A percentile compares a stretch with the other conserved stretches of the same genome.
phyloP scores from a whole-genome alignment of 2,888 invertebrate species.

The Leuctra nigra region DNA sequence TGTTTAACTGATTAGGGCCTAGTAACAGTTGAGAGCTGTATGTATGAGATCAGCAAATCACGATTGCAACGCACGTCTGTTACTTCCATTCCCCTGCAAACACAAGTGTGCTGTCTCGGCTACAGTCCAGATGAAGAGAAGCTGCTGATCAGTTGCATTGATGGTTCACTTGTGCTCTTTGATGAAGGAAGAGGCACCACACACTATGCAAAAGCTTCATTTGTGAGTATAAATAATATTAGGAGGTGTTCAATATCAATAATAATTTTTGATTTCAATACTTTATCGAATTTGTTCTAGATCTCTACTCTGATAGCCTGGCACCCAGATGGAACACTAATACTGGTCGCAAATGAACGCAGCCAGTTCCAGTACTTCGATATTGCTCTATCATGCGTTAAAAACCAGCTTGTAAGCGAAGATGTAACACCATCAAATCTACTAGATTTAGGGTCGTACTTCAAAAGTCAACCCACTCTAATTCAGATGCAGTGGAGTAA shows the following conservation, averaged over 20 bases:
- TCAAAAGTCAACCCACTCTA: conserved; percentile 50
- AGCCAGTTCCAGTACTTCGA: conserved; percentile 73
- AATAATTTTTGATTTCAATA: too few species aligned
- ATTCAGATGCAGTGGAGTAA: conserved; percentile 52
- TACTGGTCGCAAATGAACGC: conserved; percentile 60
- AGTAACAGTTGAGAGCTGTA: conserved; percentile 63
- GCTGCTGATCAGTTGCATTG: conserved; percentile 74
- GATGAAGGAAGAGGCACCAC: conserved; percentile 70
- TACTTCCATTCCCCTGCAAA: conserved; percentile 62
- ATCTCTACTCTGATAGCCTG: conserved; percentile 61
- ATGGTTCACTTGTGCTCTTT: conserved; percentile 73
- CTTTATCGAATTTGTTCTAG: conserved; percentile 36
- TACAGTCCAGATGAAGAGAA: conserved; percentile 67
- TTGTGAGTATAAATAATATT: conserved; percentile 64
- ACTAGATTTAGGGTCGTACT: conserved; percentile 58
- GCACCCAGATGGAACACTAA: conserved; percentile 63
- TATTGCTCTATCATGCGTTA: conserved; percentile 58
- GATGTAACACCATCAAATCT: conserved; percentile 54
- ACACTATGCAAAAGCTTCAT: conserved; percentile 66
- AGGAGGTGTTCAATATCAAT: too few species aligned
- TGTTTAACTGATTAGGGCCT: conserved; percentile 49
- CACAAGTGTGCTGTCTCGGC: conserved; percentile 58
- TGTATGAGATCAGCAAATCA: conserved; percentile 52
- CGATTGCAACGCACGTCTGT: conserved; percentile 57
- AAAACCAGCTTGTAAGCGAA: conserved; percentile 59